These are phyloP conservation scores for Xylophagus ater DNA, from an alignment of 2,888 invertebrate species.

Conservation along the genomic window DNA sequence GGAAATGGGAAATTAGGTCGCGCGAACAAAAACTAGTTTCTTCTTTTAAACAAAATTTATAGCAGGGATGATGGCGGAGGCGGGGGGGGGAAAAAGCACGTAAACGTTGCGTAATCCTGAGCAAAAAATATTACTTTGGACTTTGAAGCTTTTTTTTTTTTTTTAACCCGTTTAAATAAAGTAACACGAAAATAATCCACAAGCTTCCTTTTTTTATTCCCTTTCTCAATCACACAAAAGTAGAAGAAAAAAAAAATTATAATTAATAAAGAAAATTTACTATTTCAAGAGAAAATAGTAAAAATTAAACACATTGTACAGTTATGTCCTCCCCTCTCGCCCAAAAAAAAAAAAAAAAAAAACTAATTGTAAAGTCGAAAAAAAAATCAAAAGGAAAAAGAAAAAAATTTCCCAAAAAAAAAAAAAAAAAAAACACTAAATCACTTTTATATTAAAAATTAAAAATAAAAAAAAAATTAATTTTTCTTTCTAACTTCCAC, in stretches of 20 bases:
- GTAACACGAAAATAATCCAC: no score
- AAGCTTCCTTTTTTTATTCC: no score
- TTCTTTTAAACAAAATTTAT: no score
- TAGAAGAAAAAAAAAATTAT: slow-evolving; percentile 11
- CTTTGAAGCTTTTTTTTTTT: no score
- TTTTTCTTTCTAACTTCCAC: slow-evolving; percentile 27
- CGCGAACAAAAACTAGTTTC: slow-evolving; percentile 19
- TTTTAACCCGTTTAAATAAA: no score
- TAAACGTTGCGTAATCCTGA: no score
- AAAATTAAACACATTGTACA: not conserved
- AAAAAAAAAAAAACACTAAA: not conserved
- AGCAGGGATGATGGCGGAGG: no score
- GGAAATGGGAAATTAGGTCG: slow-evolving; percentile 26
- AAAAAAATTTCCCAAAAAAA: not conserved
- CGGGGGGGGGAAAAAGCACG: no score
- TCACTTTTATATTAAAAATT: not conserved
- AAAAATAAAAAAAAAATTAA: slow-evolving; percentile 2
- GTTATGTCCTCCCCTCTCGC: not conserved
- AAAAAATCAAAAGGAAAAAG: no score
- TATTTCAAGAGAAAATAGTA: not conserved
- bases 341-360: not conserved
- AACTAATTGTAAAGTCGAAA: not conserved
- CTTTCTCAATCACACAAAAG: slow-evolving; percentile 5
- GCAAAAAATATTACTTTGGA: no score
- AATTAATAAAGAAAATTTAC: not conserved